Evolutionary conservation across 2,797 vertebrate genomes (phyloP).

Genomic region (Periparus ater): DNA sequence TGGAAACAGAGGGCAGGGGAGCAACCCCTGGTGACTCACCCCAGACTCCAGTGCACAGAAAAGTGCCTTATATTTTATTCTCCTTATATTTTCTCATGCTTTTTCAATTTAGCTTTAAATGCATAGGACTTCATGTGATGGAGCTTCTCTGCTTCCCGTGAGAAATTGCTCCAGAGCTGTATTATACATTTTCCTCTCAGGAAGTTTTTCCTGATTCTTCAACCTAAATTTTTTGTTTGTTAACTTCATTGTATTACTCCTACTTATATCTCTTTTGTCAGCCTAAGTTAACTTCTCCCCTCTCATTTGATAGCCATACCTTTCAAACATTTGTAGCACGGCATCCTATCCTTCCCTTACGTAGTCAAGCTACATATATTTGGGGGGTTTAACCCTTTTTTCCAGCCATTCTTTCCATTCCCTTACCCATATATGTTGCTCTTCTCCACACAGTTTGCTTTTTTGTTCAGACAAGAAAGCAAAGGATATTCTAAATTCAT

Average conservation of each 20-base stretch:
- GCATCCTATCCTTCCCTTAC: not conserved
- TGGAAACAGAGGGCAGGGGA: not conserved
- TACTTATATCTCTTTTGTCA: slow-evolving; percentile 17
- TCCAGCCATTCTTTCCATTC: not conserved
- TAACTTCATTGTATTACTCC: slow-evolving; percentile 52
- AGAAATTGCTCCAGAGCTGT: slow-evolving; percentile 33
- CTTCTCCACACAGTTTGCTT: not conserved
- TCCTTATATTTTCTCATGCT: slow-evolving; percentile 42
- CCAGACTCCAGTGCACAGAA: not conserved
- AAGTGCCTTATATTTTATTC: not conserved
- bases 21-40: not conserved
- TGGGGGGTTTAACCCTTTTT: not conserved
- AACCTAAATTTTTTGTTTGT: slow-evolving; percentile 48
- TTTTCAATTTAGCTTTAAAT: slow-evolving; percentile 49
- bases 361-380: not conserved
- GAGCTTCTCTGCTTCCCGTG: not conserved
- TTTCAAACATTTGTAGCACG: slow-evolving; percentile 30
- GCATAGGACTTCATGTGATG: not conserved
- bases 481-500: not conserved
- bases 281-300: slow-evolving; percentile 14
- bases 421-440: not conserved
- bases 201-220: slow-evolving; percentile 54
- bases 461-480: not conserved
- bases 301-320: slow-evolving; percentile 26
- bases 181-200: slow-evolving; percentile 48